Base-by-base conservation (phyloP, 2,797 vertebrate species). In the Cheirogaleus major region DNA sequence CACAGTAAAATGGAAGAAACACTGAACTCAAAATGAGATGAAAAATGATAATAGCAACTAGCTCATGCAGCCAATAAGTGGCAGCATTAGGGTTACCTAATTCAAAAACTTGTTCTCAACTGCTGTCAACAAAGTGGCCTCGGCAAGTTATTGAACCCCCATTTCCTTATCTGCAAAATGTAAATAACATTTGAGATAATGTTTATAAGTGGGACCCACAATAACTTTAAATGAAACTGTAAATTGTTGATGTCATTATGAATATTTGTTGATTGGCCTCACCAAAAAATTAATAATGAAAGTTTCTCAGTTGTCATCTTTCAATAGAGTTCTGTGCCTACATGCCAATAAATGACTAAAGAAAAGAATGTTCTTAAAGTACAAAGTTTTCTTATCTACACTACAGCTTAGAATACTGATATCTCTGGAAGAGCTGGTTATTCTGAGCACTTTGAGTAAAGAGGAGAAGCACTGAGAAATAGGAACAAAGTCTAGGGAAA, bases 121-220 rank as follows among this genome's bases (percentile, higher is more conserved):
- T 76, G 52, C 23, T n/a, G 15, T 45, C 35, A 89, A 79, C 55
- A 91, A 94, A 94, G 25, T 43, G 4, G 5, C 25, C 38, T 91
- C 41, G 22, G 41, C 45, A 87, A 91, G 25, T 82, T 72, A 78
- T 12, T 32, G 23, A 94, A 50, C 32, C 38, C 13, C 7, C n/a
- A 81, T 92, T 93, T 95, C 13, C 67, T 84, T 85, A 18, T 93
- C 35, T 79, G 69, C 4, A 80, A 93, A 94, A 61, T 48, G 41
- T 52, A 89, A 72, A 63, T 59, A 92, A 84, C 45, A 91, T 69
- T 72, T 72, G 27, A 96, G 57, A 89, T 7, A 38, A 30, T 83
- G 32, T 83, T 92, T 65, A 55, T 70, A 86, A 93, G 52, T 67
- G 5, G 18, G 32, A 84, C 8, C 11, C 30, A 87, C 10, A 20